Percentiles rank a stretch among this genome's conserved stretches.
Conservation (phyloP, 2,113 vertebrate species). For the Sciurus niger region DNA sequence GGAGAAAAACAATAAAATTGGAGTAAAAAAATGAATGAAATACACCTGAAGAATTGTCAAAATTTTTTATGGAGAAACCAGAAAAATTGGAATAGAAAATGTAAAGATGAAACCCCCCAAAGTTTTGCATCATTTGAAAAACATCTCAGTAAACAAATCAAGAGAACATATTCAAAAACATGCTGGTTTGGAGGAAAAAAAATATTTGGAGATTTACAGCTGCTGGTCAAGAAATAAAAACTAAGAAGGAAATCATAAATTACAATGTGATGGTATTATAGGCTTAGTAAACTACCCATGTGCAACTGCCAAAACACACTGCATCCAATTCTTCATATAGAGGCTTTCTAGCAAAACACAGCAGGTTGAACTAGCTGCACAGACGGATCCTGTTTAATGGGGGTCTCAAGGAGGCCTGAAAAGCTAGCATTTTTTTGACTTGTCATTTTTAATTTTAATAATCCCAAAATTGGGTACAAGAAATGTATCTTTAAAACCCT, state of each 20-base stretch:
- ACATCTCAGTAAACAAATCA: not conserved
- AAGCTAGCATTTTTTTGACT: not conserved
- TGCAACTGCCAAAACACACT: not conserved
- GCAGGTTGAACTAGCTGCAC: not conserved
- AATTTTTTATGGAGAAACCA: not conserved
- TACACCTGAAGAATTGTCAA: not conserved
- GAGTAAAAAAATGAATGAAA: not conserved
- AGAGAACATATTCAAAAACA: not conserved
- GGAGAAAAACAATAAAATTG: not conserved
- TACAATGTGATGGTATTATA: not conserved
- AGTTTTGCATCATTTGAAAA: not conserved
- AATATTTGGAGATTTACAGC: conserved; percentile 1
- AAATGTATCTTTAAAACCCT: not conserved
- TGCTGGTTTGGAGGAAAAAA: not conserved
- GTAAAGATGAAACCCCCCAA: not conserved
- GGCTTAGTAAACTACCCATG: not conserved
- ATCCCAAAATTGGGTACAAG: not conserved
- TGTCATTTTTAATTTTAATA: not conserved
- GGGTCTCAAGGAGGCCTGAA: not conserved
- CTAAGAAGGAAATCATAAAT: conserved; percentile 22
- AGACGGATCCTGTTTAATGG: not conserved
- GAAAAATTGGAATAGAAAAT: conserved; percentile 22
- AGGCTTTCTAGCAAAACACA: not conserved
- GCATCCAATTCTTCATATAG: not conserved
- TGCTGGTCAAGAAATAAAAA: not conserved